phyloP scores from a whole-genome alignment of 2,113 vertebrate species.

The Pedetes capensis region DNA sequence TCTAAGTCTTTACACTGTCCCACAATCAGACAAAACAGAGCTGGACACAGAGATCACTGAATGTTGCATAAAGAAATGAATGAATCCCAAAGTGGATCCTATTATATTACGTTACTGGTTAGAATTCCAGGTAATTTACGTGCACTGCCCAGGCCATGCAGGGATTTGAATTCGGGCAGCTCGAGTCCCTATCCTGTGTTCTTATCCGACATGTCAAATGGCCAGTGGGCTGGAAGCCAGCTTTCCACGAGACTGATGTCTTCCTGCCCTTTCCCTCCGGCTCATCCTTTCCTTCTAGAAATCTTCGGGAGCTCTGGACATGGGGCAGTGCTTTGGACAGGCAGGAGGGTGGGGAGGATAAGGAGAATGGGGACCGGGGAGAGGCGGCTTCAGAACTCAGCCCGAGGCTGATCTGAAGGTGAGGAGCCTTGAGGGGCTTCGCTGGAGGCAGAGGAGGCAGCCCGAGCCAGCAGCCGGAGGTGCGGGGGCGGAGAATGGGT shows the following conservation, averaged over 20 bases:
- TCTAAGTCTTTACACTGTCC: neutral
- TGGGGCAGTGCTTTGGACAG: neutral
- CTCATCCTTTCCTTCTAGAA: slow-evolving; percentile 48
- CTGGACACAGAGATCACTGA: neutral
- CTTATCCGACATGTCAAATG: slow-evolving; percentile 9
- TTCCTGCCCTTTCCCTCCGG: neutral
- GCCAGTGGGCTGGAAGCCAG: slow-evolving; percentile 28
- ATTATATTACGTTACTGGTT: neutral
- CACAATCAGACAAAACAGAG: neutral
- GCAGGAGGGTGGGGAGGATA: neutral
- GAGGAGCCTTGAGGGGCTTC: slow-evolving; percentile 52
- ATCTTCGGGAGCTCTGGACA: slow-evolving; percentile 38
- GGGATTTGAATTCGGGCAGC: neutral
- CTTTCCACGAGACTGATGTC: neutral
- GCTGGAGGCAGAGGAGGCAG: slow-evolving; percentile 65
- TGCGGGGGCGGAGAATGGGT: slow-evolving; percentile 74
- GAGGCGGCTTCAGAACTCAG: neutral
- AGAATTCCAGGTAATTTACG: neutral
- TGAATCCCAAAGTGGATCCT: neutral
- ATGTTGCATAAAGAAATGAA: neutral
- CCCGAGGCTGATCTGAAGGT: neutral
- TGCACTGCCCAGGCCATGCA: neutral
- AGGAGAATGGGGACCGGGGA: neutral
- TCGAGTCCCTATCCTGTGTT: neutral
- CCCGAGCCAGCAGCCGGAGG: slow-evolving; percentile 60